Percentiles rank a stretch among this genome's conserved stretches.
These are phyloP conservation scores for Felis catus DNA, from an alignment of 2,113 vertebrate species.

Conservation along the genomic window F.catus_Fca126_mat1.0 CM031412.1:47273001-47273500, in stretches of 20 bases:
- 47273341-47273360: background rate
- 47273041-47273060: background rate
- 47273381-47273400: slow-evolving; percentile 57
- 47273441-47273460: slow-evolving; percentile 54
- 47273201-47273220: background rate
- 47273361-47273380: slow-evolving; percentile 14
- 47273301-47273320: background rate
- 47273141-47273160: background rate
- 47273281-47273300: slow-evolving; percentile 35
- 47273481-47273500: slow-evolving; percentile 64
- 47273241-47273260: background rate
- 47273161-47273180: slow-evolving; percentile 40
- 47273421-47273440: slow-evolving; percentile 55
- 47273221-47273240: background rate
- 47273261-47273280: background rate
- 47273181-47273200: slow-evolving; percentile 42
- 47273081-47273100: background rate
- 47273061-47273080: background rate
- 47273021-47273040: background rate
- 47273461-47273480: slow-evolving; percentile 78
- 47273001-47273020: background rate
- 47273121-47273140: background rate
- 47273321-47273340: background rate
- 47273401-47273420: slow-evolving; percentile 45
- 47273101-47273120: background rate